Evolutionary conservation across 2,797 vertebrate species (phyloP).

Genomic region (Diglossa cyanea): DNA sequence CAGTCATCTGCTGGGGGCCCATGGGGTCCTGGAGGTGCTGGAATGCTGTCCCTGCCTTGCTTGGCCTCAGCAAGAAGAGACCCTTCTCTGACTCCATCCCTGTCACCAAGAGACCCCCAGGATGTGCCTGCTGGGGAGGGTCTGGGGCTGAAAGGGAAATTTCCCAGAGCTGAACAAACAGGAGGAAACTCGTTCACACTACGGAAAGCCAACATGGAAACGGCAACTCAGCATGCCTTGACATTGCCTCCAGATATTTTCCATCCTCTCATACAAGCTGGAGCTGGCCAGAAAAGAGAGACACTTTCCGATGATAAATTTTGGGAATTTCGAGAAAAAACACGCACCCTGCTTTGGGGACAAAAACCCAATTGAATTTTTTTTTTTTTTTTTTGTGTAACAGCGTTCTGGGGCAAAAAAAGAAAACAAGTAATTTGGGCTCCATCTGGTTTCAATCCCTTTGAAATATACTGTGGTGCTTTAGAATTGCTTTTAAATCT

Average conservation of each 20-base stretch:
- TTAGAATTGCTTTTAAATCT: conserved; percentile 37
- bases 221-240: conserved; percentile 62
- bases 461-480: conserved; percentile 50
- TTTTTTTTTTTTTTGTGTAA: not conserved
- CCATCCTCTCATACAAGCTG: conserved; percentile 61
- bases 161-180: conserved; percentile 45
- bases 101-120: not conserved
- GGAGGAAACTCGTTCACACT: conserved; percentile 33
- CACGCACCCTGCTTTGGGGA: not conserved
- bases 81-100: not conserved
- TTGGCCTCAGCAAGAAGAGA: rapidly evolving
- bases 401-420: not conserved
- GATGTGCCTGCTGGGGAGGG: not conserved
- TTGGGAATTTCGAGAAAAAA: conserved; percentile 49
- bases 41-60: rapidly evolving
- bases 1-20: not conserved
- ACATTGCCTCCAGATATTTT: conserved; percentile 70
- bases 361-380: conserved; percentile 15
- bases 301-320: conserved; percentile 59
- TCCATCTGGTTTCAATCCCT: conserved; percentile 65
- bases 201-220: conserved; percentile 62
- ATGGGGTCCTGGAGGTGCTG: not conserved
- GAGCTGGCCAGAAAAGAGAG: conserved; percentile 57
- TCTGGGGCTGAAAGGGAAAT: conserved; percentile 31
- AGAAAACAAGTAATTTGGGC: conserved; percentile 36